Evolutionary conservation across 1,140 invertebrate species (phyloP), one percentile per base, ranked within the genome.

Genomic region (Linepithema humile): DNA sequence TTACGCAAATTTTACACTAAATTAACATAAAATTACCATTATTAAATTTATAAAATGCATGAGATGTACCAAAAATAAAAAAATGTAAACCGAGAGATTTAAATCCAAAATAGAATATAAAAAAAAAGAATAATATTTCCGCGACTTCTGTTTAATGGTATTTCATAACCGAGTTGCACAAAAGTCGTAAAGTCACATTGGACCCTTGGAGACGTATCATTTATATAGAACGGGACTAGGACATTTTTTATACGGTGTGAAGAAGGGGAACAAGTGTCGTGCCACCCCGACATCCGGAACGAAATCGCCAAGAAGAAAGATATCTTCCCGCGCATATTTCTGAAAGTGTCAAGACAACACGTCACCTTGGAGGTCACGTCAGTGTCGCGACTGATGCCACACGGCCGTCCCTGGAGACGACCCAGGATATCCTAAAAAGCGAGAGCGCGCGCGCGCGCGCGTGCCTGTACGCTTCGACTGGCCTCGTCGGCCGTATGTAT

Each of bases 341-440:
- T 60, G 69, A 67, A 86, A 72, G 70, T 75, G 83, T 86, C 59
- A 83, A 45, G 73, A 10, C 65, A 48, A 78, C 78, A 77, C 62
- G 74, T 89, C 87, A 86, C 45, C 62, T 59, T 84, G 75, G 73
- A 75, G 87, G 88, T 89, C 89, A 84, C 72, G 88, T 90, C 89
- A 88, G 55, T 72, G 78, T 53, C 53, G 69, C 45, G 83, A 60
- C 82, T 85, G 80, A 74, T 69, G 75, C 32, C 84, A 60, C 12
- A 70, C 12, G 53, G 9, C 50, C 65, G 38, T 90, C 82, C 86
- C 74, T 20, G 12, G 89, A 78, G 89, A 89, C 62, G 7, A 55
- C 48, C 60, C n/a, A 75, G 50, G 65, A 57, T 82, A 53, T 70
- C 23, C 29, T 50, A 48, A 53, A n/a, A 12, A 23, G 20, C 43